Percentiles rank a stretch among this genome's conserved stretches.
Evolutionary conservation across 2,888 invertebrate species (phyloP).

Genomic region (Polydesmus complanatus): DNA sequence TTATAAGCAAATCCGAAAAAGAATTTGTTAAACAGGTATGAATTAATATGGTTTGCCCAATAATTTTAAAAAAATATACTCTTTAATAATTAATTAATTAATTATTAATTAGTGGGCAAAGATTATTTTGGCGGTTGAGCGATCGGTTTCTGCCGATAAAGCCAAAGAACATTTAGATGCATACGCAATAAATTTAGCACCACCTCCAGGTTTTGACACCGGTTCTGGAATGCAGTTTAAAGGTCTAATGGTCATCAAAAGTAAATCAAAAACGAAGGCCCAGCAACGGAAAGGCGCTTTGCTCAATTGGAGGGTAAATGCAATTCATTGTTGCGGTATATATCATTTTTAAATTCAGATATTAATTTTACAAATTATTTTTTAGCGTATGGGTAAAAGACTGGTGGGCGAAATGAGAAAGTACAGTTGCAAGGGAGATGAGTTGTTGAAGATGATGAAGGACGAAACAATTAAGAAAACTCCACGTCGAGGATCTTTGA

Average conservation of each 20-base stretch:
- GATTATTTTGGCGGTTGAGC: conserved; percentile 89
- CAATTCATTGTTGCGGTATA: neutral
- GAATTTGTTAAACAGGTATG: conserved; percentile 90
- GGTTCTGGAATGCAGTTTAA: conserved; percentile 45
- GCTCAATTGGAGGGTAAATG: conserved; percentile 87
- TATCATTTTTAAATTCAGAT: neutral
- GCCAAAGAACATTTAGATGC: conserved; percentile 83
- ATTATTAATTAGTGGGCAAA: conserved; percentile 74
- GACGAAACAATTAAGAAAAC: neutral
- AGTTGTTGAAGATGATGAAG: neutral
- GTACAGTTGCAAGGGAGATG: conserved; percentile 8
- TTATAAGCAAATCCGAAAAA: conserved; percentile 95
- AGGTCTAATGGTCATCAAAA: conserved; percentile 96
- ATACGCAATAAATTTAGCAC: conserved; percentile 72
- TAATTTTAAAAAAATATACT: neutral
- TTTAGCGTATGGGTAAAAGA: conserved; percentile 23
- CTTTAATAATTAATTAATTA: neutral
- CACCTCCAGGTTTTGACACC: conserved; percentile 34
- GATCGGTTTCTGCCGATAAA: conserved; percentile 79
- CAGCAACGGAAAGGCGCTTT: conserved; percentile 92
- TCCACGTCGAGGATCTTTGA: neutral
- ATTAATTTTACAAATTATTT: neutral
- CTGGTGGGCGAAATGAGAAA: conserved; percentile 23
- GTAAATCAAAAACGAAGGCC: conserved; percentile 88
- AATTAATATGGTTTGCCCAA: neutral